A percentile compares a stretch with the other conserved stretches of the same genome.
phyloP scores from a whole-genome alignment of 2,113 vertebrate species.

The Tonatia bakeri region DNA sequence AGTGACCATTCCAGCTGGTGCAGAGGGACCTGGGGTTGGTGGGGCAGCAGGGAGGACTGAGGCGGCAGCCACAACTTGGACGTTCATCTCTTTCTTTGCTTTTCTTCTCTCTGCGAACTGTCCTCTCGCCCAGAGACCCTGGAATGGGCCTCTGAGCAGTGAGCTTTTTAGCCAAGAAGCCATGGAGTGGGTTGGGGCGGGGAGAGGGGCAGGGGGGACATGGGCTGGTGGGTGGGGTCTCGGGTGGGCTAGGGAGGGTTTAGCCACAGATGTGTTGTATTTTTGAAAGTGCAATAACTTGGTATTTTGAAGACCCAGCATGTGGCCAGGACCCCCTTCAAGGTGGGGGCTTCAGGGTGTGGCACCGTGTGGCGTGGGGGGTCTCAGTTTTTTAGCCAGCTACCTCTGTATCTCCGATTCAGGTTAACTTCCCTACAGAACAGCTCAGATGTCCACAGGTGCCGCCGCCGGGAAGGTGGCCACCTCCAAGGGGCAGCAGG shows the following conservation, averaged over 20 bases:
- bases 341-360: slow-evolving; percentile 8
- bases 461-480: not conserved
- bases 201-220: not conserved
- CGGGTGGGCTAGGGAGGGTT: slow-evolving; percentile 30
- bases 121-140: not conserved
- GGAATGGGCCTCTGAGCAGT: slow-evolving; percentile 36
- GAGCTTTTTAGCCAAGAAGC: slow-evolving; percentile 77
- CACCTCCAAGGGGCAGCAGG: not conserved
- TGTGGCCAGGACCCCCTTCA: slow-evolving; percentile 69
- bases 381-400: slow-evolving; percentile 83
- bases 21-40: not conserved
- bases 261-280: slow-evolving; percentile 79
- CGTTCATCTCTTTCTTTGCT: not conserved
- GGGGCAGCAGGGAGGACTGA: not conserved
- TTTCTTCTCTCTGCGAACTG: not conserved
- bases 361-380: slow-evolving; percentile 41
- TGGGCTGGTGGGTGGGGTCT: not conserved
- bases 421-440: slow-evolving; percentile 80
- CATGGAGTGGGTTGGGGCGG: slow-evolving; percentile 67
- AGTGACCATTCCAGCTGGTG: not conserved
- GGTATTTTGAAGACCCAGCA: slow-evolving; percentile 76
- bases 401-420: slow-evolving; percentile 87
- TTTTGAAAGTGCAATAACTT: slow-evolving; percentile 86
- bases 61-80: not conserved
- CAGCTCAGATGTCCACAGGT: slow-evolving; percentile 39